These are phyloP conservation scores for Zaprionus kolodkinae DNA, from an alignment of 1,140 invertebrate species.

Conservation along the genomic window DNA sequence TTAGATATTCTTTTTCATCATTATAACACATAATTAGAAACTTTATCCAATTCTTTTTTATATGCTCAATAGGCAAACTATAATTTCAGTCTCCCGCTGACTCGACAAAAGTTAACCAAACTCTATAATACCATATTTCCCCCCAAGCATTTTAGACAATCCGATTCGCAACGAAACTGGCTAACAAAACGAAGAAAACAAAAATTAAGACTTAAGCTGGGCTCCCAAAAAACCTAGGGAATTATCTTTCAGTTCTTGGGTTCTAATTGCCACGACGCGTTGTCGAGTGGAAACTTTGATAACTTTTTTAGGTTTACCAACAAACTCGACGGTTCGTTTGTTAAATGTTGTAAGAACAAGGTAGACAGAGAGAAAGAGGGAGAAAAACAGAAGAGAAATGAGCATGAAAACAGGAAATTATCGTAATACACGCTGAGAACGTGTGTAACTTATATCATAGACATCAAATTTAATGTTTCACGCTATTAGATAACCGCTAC, in stretches of 20 bases:
- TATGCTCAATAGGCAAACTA: background rate
- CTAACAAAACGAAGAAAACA: conserved; percentile 21
- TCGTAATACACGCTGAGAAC: conserved; percentile 23
- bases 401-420: conserved; percentile 32
- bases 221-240: background rate
- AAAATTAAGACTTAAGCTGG: conserved; percentile 21
- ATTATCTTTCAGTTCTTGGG: conserved; percentile 16
- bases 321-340: conserved; percentile 39
- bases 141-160: conserved; percentile 17
- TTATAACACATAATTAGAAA: too few species aligned
- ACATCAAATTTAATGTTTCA: conserved; percentile 33
- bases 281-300: conserved; percentile 8
- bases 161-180: conserved; percentile 35
- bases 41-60: background rate
- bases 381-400: background rate
- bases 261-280: conserved; percentile 23
- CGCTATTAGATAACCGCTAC: conserved; percentile 47
- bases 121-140: conserved; percentile 16
- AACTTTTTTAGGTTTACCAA: conserved; percentile 3
- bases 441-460: conserved; percentile 37
- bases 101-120: conserved; percentile 25
- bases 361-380: too few species aligned
- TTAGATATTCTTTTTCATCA: too few species aligned
- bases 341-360: conserved; percentile 1
- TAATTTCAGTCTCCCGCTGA: conserved; percentile 12